Conservation (phyloP, 2,888 invertebrate species). For the Altica lythri region DNA sequence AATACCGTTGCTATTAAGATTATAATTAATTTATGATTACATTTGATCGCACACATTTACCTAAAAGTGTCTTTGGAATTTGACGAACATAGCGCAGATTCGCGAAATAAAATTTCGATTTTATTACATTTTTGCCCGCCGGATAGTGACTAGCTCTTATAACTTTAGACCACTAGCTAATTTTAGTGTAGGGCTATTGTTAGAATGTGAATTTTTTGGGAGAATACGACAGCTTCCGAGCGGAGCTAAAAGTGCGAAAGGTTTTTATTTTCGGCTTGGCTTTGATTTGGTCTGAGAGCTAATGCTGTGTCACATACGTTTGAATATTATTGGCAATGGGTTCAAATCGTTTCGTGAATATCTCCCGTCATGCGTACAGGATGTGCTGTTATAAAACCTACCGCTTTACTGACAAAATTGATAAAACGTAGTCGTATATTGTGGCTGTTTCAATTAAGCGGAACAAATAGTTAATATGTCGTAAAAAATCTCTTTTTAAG, state of each 20-base stretch:
- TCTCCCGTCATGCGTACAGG: no score
- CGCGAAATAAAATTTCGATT: slow-evolving; percentile 9
- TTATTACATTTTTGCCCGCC: slow-evolving; percentile 35
- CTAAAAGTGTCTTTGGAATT: background rate
- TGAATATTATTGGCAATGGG: no score
- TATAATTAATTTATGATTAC: no score
- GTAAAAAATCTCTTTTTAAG: no score
- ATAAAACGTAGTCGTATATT: no score
- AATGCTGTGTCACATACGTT: no score
- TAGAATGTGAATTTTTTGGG: slow-evolving; percentile 40
- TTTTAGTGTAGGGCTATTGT: slow-evolving; percentile 52
- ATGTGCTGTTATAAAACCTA: no score
- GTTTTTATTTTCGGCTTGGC: slow-evolving; percentile 41
- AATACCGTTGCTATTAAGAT: no score
- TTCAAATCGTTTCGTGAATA: no score
- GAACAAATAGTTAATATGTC: no score
- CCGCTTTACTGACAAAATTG: no score
- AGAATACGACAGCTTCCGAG: slow-evolving; percentile 40
- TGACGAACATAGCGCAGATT: background rate
- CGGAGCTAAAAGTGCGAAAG: slow-evolving; percentile 30
- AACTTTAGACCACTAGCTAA: slow-evolving; percentile 52
- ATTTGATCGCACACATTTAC: slow-evolving; percentile 6
- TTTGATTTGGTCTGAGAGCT: slow-evolving; percentile 33
- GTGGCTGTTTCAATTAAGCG: no score
- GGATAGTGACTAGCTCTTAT: slow-evolving; percentile 40